These are phyloP conservation scores for Bombus turneri DNA, from an alignment of 1,140 invertebrate species.

Conservation along the genomic window DNA sequence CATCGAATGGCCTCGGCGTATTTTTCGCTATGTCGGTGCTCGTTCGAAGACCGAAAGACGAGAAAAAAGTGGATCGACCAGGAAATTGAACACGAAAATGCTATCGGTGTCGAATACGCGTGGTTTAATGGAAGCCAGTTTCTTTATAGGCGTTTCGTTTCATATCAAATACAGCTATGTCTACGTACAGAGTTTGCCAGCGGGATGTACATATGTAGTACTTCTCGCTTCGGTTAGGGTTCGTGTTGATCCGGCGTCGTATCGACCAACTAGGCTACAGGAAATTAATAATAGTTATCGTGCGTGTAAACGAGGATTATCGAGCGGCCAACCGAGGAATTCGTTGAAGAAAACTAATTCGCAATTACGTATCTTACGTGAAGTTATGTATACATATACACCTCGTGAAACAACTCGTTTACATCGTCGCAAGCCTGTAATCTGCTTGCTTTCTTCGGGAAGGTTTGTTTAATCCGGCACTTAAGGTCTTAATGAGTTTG, in stretches of 20 bases:
- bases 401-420: background rate
- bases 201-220: background rate
- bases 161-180: constrained; percentile 6
- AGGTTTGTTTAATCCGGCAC: constrained; percentile 41
- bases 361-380: constrained; percentile 11
- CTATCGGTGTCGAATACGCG: constrained; percentile 20
- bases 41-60: too few relatives aligned
- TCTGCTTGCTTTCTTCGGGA: constrained; percentile 18
- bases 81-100: constrained; percentile 45
- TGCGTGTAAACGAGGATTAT: constrained; percentile 34
- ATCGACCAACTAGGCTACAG: constrained; percentile 5
- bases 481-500: constrained; percentile 34
- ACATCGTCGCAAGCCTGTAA: constrained; percentile 26
- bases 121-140: constrained; percentile 20
- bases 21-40: background rate
- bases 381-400: background rate
- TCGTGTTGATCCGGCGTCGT: background rate
- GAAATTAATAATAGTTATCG: constrained; percentile 47
- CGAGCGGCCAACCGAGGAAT: constrained; percentile 17
- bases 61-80: constrained; percentile 11
- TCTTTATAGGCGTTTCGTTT: constrained; percentile 26
- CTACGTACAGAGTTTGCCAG: background rate
- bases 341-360: constrained; percentile 44
- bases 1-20: background rate
- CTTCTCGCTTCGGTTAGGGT: background rate